These are phyloP conservation scores for Orius laevigatus DNA, from an alignment of 1,140 invertebrate genomes.

Conservation along the genomic window DNA sequence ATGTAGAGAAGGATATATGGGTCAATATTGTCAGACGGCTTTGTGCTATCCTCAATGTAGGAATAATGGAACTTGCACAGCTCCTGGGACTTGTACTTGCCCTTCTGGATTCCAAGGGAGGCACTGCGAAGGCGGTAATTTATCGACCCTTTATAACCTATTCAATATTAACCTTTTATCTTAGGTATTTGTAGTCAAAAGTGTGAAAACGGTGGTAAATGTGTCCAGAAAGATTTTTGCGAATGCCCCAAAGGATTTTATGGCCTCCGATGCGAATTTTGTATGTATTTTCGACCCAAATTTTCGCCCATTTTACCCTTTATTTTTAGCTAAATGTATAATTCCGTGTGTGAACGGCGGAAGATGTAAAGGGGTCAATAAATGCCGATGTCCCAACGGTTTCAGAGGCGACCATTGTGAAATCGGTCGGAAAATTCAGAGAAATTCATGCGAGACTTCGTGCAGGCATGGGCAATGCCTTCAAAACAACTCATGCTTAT, in stretches of 20 bases:
- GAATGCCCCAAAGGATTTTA: slow-evolving; percentile 79
- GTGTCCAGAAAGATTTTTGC: slow-evolving; percentile 81
- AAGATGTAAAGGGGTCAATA: slow-evolving; percentile 66
- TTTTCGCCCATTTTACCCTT: not conserved
- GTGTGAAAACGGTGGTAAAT: slow-evolving; percentile 87
- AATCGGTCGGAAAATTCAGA: slow-evolving; percentile 46
- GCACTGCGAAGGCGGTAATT: slow-evolving; percentile 78
- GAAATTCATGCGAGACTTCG: slow-evolving; percentile 46
- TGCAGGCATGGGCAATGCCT: slow-evolving; percentile 57
- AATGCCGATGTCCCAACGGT: slow-evolving; percentile 61
- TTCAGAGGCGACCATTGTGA: slow-evolving; percentile 73
- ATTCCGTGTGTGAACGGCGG: slow-evolving; percentile 76
- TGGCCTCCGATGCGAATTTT: slow-evolving; percentile 74
- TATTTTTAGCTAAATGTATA: slow-evolving; percentile 61
- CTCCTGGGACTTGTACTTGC: slow-evolving; percentile 72
- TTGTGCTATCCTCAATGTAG: slow-evolving; percentile 84
- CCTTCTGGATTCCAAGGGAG: slow-evolving; percentile 73
- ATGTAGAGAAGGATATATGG: slow-evolving; percentile 78
- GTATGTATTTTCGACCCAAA: slow-evolving; percentile 39
- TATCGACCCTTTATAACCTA: too few species aligned
- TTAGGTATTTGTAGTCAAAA: slow-evolving; percentile 77
- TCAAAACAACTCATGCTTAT: slow-evolving; percentile 47
- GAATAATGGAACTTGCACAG: slow-evolving; percentile 79
- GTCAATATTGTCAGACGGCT: slow-evolving; percentile 70
- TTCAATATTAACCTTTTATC: too few species aligned